Conservation (phyloP, 2,888 invertebrate genomes). For the Drosophila neonasuta region DNA sequence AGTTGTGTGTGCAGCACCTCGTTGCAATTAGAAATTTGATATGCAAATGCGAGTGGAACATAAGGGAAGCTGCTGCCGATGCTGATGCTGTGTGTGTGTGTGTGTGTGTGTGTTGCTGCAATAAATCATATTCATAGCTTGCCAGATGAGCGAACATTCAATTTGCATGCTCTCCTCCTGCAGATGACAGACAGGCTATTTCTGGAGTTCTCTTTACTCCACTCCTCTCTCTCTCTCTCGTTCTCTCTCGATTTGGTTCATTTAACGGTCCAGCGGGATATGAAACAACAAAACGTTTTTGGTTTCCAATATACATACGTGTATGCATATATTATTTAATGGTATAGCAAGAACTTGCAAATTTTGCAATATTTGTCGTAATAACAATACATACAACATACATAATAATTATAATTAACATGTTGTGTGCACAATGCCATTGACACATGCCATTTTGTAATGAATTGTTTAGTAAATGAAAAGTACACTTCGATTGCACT, state of each 20-base stretch:
- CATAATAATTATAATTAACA: too few relatives aligned
- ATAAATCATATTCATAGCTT: slow-evolving; percentile 69
- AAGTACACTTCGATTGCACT: too few relatives aligned
- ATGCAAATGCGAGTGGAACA: slow-evolving; percentile 52
- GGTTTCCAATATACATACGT: not conserved
- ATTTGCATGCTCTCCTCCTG: slow-evolving; percentile 44
- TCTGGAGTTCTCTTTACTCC: not conserved
- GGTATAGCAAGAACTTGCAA: not conserved
- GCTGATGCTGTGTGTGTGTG: too few relatives aligned
- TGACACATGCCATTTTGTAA: not conserved
- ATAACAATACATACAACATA: not conserved
- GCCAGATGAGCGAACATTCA: slow-evolving; percentile 35
- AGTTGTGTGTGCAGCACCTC: not conserved
- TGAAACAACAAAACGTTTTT: slow-evolving; percentile 2
- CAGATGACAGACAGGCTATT: slow-evolving; percentile 13
- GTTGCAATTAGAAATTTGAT: slow-evolving; percentile 63
- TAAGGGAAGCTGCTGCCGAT: slow-evolving; percentile 10
- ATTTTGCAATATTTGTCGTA: not conserved
- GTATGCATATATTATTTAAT: not conserved
- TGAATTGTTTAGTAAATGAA: not conserved
- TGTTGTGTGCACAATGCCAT: not conserved
- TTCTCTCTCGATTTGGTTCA: slow-evolving; percentile 1
- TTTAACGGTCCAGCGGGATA: slow-evolving; percentile 4
- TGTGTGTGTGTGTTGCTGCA: slow-evolving; percentile 5
- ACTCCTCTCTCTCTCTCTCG: not conserved